A percentile compares a stretch with the other conserved stretches of the same genome.
These are phyloP conservation scores for Synchiropus splendidus DNA, from an alignment of 2,113 vertebrate genomes.

Conservation along the genomic window DNA sequence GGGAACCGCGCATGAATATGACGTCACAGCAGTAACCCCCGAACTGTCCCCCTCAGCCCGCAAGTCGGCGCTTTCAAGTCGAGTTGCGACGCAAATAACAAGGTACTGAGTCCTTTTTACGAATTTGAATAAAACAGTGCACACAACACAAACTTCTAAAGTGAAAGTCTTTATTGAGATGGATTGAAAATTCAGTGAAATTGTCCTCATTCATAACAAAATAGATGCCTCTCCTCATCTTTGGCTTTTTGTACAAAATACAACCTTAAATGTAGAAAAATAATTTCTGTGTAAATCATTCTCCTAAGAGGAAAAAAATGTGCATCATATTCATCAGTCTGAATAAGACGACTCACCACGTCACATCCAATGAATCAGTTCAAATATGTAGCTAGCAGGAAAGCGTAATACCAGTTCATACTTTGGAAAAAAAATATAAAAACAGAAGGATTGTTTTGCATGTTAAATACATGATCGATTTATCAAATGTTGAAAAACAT, in stretches of 20 bases:
- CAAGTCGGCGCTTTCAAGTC: too few relatives aligned
- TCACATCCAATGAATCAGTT: too few relatives aligned
- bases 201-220: constrained; percentile 50
- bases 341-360: background rate
- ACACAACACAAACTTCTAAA: constrained; percentile 6
- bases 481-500: too few relatives aligned
- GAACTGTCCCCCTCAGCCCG: too few relatives aligned
- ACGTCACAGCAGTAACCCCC: background rate
- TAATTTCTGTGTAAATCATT: constrained; percentile 40
- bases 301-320: constrained; percentile 7
- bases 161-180: constrained; percentile 43
- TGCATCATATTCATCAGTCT: constrained; percentile 6
- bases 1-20: background rate
- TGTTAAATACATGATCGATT: too few relatives aligned
- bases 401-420: too few relatives aligned
- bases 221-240: constrained; percentile 49
- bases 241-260: constrained; percentile 55
- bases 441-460: too few relatives aligned
- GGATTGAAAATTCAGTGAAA: constrained; percentile 30
- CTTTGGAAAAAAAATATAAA: too few relatives aligned
- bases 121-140: background rate
- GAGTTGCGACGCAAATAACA: too few relatives aligned
- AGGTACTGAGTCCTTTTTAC: background rate
- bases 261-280: constrained; percentile 50
- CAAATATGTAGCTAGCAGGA: too few relatives aligned